These are phyloP conservation scores for Lycopodina hypogea DNA, from an alignment of 37 sponge, comb jelly and placozoan species.

Conservation along the genomic window DNA sequence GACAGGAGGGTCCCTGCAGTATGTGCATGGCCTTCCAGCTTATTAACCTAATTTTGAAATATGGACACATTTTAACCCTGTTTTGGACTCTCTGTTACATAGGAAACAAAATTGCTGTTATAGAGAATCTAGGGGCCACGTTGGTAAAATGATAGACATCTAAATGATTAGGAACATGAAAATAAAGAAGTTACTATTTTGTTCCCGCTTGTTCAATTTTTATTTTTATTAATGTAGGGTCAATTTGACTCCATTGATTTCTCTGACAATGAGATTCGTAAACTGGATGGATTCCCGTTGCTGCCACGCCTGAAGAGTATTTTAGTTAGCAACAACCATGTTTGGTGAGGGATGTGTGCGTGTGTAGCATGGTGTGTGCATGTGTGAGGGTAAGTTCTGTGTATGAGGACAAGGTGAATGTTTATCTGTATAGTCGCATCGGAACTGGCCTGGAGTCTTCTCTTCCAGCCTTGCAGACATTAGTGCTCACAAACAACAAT, in stretches of 20 bases:
- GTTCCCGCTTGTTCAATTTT: neutral
- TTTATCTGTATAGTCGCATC: conserved; percentile 61
- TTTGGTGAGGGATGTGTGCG: conserved; percentile 58
- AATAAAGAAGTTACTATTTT: neutral
- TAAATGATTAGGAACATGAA: neutral
- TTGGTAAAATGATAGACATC: conserved; percentile 86
- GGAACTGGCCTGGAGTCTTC: conserved; percentile 65
- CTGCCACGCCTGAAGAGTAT: conserved; percentile 80
- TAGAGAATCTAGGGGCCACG: conserved; percentile 96
- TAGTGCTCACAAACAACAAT: conserved; percentile 84
- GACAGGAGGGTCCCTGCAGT: conserved; percentile 31
- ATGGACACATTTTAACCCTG: conserved; percentile 9
- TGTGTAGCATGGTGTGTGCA: conserved; percentile 8
- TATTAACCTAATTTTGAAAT: neutral
- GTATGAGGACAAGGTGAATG: too few relatives aligned
- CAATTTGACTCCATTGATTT: conserved; percentile 97
- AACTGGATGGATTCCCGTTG: conserved; percentile 91
- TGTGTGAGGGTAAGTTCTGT: neutral
- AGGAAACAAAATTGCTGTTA: conserved; percentile 96
- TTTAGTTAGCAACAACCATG: conserved; percentile 84
- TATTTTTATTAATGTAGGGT: conserved; percentile 41
- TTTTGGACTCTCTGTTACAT: conserved; percentile 21
- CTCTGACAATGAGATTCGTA: conserved; percentile 95
- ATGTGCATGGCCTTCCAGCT: conserved; percentile 46
- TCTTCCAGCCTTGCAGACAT: conserved; percentile 74